Evolutionary conservation across 2,888 invertebrate species (phyloP), one percentile per base, ranked within the genome.

Genomic region (Baronia brevicornis): DNA sequence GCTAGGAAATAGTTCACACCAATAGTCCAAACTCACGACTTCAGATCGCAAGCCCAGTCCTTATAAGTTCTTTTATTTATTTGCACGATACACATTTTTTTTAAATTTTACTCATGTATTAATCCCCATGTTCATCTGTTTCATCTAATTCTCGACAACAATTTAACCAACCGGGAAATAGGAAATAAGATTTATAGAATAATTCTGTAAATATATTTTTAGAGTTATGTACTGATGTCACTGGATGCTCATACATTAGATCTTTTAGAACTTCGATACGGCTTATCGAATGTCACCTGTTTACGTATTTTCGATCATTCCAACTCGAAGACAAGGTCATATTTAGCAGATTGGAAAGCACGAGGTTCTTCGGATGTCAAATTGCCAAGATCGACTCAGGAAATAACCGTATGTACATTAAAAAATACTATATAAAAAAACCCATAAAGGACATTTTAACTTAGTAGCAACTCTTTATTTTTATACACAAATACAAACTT

Each of bases 201-300:
- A n/a, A n/a, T n/a, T n/a, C n/a, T n/a, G n/a, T n/a, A 28, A 23
- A 9, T 13, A 19, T 18, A 6, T 24, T 56, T 56, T 20, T 48
- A 88, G 82, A 84, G 72, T 32, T 85, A 77, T 41, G 66, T 85
- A 3, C 54, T 85, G 1, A 78, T 70, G 57, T 82, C 84, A 11
- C 43, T 85, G 80, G 91, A 91, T 51, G 85, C 91, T 5, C 89
- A 90, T 41, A 90, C 90, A 2, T 52, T 92, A 23, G 88, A 91
- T 51, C 72, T 89, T 39, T 84, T 85, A 44, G 87, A 88, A 44
- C 82, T 89, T 43, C 79, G 86, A 34, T 84, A 88, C 43, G 87
- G 87, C 1, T 73, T 87, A 20, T 88, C 91, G 0, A 92, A 91
- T 51, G 90, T 93, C 2, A 90, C 91, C 1, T 89, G 90, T 11